These are phyloP conservation scores for Muscidifurax raptorellus DNA, from an alignment of 1,140 invertebrate species.

Conservation along the genomic window DNA sequence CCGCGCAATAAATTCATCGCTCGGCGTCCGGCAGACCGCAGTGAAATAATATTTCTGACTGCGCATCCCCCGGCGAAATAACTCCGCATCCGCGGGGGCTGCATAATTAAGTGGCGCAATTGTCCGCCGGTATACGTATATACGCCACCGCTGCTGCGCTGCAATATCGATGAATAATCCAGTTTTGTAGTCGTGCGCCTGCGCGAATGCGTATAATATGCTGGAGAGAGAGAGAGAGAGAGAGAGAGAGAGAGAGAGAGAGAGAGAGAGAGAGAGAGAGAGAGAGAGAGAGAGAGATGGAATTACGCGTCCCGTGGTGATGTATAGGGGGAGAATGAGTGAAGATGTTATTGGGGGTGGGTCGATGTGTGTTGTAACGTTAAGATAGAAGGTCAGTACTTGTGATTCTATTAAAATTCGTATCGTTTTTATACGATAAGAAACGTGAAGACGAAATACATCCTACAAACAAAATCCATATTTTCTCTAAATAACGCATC, in stretches of 20 bases:
- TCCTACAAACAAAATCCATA: too few species aligned
- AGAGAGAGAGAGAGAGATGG: not conserved
- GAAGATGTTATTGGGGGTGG: too few species aligned
- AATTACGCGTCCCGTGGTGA: not conserved
- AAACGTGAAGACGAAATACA: too few species aligned
- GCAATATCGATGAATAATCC: constrained; percentile 56
- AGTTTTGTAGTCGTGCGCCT: not conserved
- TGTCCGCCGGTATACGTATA: constrained; percentile 48
- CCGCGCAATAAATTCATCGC: constrained; percentile 26
- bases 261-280: not conserved
- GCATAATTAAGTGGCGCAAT: constrained; percentile 62
- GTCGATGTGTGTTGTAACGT: too few species aligned
- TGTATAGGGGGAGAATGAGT: too few species aligned
- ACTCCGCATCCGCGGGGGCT: constrained; percentile 13
- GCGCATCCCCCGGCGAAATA: constrained; percentile 38
- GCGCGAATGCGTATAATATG: constrained; percentile 36
- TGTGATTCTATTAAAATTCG: too few species aligned
- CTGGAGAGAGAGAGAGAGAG: not conserved
- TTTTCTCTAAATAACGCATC: too few species aligned
- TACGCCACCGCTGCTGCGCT: not conserved
- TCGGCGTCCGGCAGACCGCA: not conserved
- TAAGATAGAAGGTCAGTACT: too few species aligned
- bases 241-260: not conserved
- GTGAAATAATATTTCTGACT: constrained; percentile 20
- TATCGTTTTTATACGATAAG: too few species aligned